phyloP scores from a whole-genome alignment of 2,113 vertebrate species.

The Platanista minor region DNA sequence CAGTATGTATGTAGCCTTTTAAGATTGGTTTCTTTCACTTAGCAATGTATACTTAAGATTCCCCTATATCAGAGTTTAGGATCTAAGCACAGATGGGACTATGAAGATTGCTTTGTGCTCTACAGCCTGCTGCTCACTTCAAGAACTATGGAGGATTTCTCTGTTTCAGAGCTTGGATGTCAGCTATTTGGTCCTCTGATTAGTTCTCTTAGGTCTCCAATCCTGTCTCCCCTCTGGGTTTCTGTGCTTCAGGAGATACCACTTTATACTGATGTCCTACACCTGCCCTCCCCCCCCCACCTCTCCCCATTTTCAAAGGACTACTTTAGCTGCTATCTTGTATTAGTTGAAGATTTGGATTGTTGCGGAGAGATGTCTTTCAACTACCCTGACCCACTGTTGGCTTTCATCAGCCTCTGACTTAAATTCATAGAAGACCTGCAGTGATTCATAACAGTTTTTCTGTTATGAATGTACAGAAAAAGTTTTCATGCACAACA shows the following conservation, averaged over 20 bases:
- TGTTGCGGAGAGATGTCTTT: neutral
- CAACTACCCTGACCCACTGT: neutral
- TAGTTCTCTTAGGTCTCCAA: neutral
- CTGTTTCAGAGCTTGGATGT: neutral
- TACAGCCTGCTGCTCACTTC: neutral
- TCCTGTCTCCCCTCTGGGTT: neutral
- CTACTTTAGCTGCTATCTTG: neutral
- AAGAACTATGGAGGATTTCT: neutral
- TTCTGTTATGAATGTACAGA: neutral
- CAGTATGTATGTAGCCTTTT: neutral
- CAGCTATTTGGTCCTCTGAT: neutral
- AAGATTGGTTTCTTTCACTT: neutral
- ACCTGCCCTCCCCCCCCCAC: rapidly evolving
- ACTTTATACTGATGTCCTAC: neutral
- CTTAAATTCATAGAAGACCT: neutral
- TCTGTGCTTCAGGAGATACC: neutral
- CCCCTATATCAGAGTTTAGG: neutral
- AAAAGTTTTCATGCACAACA: neutral
- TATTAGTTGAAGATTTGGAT: neutral
- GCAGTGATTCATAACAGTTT: neutral
- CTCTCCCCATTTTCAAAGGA: neutral
- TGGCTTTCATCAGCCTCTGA: neutral
- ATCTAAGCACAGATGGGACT: neutral
- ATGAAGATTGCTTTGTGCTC: neutral
- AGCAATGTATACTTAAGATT: neutral